These are phyloP conservation scores for Strongylocentrotus purpuratus DNA, from an alignment of 35 echinoderm and acorn worm genomes.

Conservation along the genomic window DNA sequence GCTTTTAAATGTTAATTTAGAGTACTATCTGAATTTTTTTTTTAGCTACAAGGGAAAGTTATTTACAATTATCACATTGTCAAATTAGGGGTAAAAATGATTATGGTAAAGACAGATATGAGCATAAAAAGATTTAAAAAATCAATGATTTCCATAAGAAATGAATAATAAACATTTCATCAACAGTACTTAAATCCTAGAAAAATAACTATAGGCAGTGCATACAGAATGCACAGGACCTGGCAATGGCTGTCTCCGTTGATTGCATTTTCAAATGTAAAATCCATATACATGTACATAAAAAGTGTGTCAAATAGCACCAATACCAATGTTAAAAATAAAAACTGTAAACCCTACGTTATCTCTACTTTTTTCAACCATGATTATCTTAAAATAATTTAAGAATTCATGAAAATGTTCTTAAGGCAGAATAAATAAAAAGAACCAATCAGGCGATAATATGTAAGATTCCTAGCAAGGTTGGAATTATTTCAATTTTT, in stretches of 20 bases:
- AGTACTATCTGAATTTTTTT: not conserved
- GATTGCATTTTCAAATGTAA: not conserved
- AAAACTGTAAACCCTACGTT: not conserved
- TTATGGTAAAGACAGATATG: not conserved
- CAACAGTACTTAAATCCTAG: not conserved
- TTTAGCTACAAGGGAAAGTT: not conserved
- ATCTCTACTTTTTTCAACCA: not conserved
- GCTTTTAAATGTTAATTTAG: too few relatives aligned
- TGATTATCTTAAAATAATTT: not conserved
- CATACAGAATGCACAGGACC: not conserved
- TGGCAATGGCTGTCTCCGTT: not conserved
- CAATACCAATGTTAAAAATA: not conserved
- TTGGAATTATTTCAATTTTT: too few relatives aligned
- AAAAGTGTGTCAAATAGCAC: conserved; percentile 11
- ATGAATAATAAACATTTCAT: not conserved
- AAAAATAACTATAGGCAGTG: not conserved
- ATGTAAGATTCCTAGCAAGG: too few relatives aligned
- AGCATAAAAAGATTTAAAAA: not conserved
- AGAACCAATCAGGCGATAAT: too few relatives aligned
- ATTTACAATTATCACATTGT: not conserved
- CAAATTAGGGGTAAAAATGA: not conserved
- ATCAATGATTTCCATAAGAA: not conserved
- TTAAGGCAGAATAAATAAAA: too few relatives aligned
- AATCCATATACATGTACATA: not conserved
- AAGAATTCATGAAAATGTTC: too few relatives aligned